Percentiles rank a stretch among this genome's conserved stretches.
Evolutionary conservation across 2,888 invertebrate genomes (phyloP).

Genomic region (Cataglyphis altisquamis): DNA sequence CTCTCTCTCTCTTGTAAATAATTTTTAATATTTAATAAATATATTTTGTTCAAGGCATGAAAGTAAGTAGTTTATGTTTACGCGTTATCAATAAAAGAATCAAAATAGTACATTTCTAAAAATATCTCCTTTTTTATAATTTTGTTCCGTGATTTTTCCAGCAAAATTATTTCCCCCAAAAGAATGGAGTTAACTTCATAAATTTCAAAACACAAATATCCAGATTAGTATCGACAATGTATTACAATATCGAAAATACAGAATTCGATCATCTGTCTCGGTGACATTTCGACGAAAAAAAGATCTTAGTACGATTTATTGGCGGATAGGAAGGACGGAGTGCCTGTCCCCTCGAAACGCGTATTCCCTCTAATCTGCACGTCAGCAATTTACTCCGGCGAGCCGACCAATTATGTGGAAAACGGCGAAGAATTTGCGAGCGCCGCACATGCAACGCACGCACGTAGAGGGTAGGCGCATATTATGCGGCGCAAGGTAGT

Average conservation of each 20-base stretch:
- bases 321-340: constrained; percentile 17
- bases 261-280: constrained; percentile 1
- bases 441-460: constrained; percentile 56
- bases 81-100: background rate
- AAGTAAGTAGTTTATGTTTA: background rate
- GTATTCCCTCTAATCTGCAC: constrained; percentile 74
- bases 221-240: background rate
- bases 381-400: constrained; percentile 71
- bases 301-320: constrained; percentile 24
- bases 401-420: constrained; percentile 75
- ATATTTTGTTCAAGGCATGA: background rate
- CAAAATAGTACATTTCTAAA: background rate
- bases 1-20: background rate
- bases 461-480: constrained; percentile 40
- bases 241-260: background rate
- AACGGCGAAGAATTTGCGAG: constrained; percentile 76
- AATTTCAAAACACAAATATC: background rate
- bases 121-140: background rate
- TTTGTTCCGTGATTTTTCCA: background rate
- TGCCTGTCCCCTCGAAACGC: constrained; percentile 57
- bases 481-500: constrained; percentile 34
- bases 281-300: constrained; percentile 28
- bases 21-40: constrained; percentile 48
- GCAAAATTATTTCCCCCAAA: background rate
- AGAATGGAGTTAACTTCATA: background rate